These are phyloP conservation scores for Stichopus horrens DNA, from an alignment of 53 echinoderm and acorn worm genomes.

Conservation along the genomic window DNA sequence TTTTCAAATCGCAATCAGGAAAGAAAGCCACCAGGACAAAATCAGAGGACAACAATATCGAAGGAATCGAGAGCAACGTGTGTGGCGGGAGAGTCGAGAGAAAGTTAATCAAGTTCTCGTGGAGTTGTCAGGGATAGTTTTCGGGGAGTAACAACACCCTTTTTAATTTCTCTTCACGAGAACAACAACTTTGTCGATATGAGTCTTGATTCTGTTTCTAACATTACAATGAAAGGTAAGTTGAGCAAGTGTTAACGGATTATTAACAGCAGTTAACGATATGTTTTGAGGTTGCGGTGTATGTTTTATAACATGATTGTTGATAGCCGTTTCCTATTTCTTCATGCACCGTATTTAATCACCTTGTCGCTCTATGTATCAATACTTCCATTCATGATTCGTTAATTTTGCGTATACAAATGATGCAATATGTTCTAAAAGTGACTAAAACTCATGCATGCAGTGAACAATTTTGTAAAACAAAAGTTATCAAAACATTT, in stretches of 20 bases:
- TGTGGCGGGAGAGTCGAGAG: not conserved
- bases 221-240: conserved; percentile 34
- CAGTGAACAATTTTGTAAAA: too few relatives aligned
- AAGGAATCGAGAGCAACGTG: not conserved
- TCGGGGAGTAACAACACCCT: not conserved
- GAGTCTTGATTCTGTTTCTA: conserved; percentile 27
- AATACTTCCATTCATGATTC: too few relatives aligned
- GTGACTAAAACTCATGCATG: too few relatives aligned
- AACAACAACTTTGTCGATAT: conserved; percentile 4
- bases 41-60: not conserved
- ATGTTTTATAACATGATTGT: too few relatives aligned
- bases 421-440: too few relatives aligned
- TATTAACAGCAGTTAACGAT: too few relatives aligned
- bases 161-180: not conserved
- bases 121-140: not conserved
- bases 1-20: not conserved
- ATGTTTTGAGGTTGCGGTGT: too few relatives aligned
- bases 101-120: not conserved
- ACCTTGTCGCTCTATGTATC: too few relatives aligned
- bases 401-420: too few relatives aligned
- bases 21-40: not conserved
- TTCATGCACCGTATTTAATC: too few relatives aligned
- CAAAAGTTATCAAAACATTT: too few relatives aligned
- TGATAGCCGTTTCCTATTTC: too few relatives aligned
- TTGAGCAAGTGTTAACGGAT: not conserved